Conservation (phyloP, 2,888 invertebrate genomes). For the Eilema sororculum region DNA sequence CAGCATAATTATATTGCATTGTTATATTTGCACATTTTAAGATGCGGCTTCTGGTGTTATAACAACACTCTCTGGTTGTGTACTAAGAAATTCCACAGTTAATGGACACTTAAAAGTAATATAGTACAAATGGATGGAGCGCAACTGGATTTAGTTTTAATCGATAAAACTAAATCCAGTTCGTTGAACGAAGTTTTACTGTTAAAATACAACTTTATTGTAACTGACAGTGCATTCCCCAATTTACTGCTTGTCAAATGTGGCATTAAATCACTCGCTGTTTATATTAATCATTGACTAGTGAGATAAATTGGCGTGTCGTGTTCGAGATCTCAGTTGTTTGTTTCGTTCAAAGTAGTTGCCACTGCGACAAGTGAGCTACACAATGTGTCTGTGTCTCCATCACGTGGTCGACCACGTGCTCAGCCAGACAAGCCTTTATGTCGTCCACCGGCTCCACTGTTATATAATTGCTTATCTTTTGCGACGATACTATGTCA, state of each 20-base stretch:
- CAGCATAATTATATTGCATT: not conserved
- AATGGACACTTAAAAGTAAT: not conserved
- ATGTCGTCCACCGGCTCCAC: not conserved
- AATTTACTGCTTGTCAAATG: not conserved
- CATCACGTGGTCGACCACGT: conserved; percentile 13
- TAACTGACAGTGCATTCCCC: not conserved
- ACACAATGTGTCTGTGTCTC: not conserved
- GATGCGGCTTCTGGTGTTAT: not conserved
- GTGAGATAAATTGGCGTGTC: not conserved
- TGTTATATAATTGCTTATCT: conserved; percentile 9
- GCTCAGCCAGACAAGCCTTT: not conserved
- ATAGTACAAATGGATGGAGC: not conserved
- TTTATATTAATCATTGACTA: not conserved
- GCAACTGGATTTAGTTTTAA: too few species aligned
- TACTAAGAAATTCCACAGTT: not conserved
- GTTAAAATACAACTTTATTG: not conserved
- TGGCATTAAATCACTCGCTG: not conserved
- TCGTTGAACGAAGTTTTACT: too few species aligned
- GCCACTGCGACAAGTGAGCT: not conserved
- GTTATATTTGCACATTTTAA: not conserved
- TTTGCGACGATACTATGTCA: not conserved
- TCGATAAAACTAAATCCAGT: too few species aligned
- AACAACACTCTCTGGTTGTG: not conserved
- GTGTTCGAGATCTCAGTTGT: not conserved
- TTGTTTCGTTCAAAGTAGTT: not conserved